These are phyloP conservation scores for Syngnathoides biaculeatus DNA, from an alignment of 2,113 vertebrate species.

Conservation along the genomic window DNA sequence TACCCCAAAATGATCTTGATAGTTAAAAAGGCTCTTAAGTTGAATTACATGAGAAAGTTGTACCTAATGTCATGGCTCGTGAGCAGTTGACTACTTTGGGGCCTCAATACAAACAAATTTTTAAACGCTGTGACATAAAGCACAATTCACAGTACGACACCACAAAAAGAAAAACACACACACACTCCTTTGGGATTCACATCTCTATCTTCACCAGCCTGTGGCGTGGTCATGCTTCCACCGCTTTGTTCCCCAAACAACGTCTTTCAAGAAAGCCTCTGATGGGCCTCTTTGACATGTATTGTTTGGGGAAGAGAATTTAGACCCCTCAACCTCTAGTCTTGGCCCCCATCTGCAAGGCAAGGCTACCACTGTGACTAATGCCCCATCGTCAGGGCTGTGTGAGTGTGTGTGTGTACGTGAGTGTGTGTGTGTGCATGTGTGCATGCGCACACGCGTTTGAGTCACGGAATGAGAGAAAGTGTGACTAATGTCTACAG, in stretches of 20 bases:
- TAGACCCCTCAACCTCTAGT: constrained; percentile 60
- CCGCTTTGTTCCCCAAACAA: constrained; percentile 60
- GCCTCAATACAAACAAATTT: constrained; percentile 25
- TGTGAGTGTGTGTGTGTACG: constrained; percentile 22
- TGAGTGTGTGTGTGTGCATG: constrained; percentile 6
- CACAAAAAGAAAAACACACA: constrained; percentile 1
- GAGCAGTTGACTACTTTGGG: background rate
- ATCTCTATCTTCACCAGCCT: constrained; percentile 48
- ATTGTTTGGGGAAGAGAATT: constrained; percentile 69
- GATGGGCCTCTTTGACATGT: constrained; percentile 64
- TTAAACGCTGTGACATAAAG: background rate
- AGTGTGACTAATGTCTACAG: constrained; percentile 71
- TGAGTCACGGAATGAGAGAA: constrained; percentile 47
- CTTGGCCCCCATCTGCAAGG: constrained; percentile 66
- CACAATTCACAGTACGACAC: constrained; percentile 9
- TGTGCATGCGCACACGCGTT: constrained; percentile 4
- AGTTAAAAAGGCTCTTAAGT: too few relatives aligned
- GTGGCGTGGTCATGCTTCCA: constrained; percentile 42
- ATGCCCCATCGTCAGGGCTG: constrained; percentile 50
- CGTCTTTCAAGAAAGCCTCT: constrained; percentile 58
- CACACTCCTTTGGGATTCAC: constrained; percentile 34
- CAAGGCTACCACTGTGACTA: constrained; percentile 66
- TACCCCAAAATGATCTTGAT: too few relatives aligned
- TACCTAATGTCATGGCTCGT: background rate
- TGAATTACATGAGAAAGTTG: background rate